Evolutionary conservation across 2,113 vertebrate genomes (phyloP), one percentile per base, ranked within the genome.

Genomic region (Oncorhynchus tshawytscha): DNA sequence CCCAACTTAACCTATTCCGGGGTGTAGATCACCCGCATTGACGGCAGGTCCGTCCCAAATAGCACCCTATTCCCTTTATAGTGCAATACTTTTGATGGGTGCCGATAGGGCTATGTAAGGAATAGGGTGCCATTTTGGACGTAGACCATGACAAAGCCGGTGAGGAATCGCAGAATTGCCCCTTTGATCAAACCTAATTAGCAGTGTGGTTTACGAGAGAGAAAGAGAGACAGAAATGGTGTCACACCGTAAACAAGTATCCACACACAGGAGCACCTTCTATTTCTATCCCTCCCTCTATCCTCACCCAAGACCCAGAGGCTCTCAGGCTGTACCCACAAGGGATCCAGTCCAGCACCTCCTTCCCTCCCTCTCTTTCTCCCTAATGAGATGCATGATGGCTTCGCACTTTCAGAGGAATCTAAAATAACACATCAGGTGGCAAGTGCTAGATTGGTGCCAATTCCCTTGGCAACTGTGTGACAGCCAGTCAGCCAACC

Each of bases 111-210:
- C 16, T 16, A 3, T 54, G 12, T 54, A 18, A 16, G 51, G 51
- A 54, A 54, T 18, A 54, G 15, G n/a, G n/a, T n/a, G n/a, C 59
- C 51, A 54, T 54, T 18, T 54, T 16, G 51, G 51, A 54, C 51
- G 3, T 54, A 16, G 16, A 18, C 51, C 51, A 93, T 92, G 91
- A 94, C 94, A 93, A 93, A 15, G 94, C 87, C 93, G 90, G 92
- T 94, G 92, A 95, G 94, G 93, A 95, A 95, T 93, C 94, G 91
- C 91, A 93, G 91, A 91, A 91, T 90, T 94, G 94, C 94, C 94
- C 94, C 93, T 94, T 95, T 94, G 96, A 95, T 96, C 92, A 89
- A 88, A 88, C 87, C 93, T 96, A 98, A 98, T 97, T 97, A 96
- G 92, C 93, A 92, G 89, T 92, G 92, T 95, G 93, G 93, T 95